phyloP scores from a whole-genome alignment of 2,113 vertebrate species.

The Pavo muticus region DNA sequence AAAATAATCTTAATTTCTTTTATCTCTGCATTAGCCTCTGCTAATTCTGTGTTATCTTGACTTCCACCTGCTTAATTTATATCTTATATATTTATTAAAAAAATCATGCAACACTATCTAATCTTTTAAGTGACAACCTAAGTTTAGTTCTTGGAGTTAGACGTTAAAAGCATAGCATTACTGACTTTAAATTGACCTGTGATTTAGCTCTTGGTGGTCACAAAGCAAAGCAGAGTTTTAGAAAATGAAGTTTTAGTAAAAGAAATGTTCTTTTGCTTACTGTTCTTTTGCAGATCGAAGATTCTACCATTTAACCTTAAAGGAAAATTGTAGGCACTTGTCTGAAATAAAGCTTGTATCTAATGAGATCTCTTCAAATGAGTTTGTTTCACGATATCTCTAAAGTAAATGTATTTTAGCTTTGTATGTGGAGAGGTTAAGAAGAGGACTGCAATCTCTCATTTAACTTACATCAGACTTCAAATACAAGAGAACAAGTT shows the following conservation, averaged over 20 bases:
- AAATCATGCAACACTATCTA: constrained; percentile 23
- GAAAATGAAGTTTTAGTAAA: constrained; percentile 13
- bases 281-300: background rate
- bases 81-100: background rate
- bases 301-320: constrained; percentile 27
- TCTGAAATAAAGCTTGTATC: background rate
- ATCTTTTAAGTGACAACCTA: constrained; percentile 5
- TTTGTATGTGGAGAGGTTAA: constrained; percentile 6
- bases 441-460: background rate
- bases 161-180: background rate
- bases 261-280: background rate
- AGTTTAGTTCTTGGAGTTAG: constrained; percentile 26
- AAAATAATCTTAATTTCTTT: background rate
- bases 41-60: background rate
- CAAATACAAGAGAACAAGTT: background rate
- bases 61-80: background rate
- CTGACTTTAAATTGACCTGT: constrained; percentile 19
- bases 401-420: background rate
- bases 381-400: constrained; percentile 15
- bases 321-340: constrained; percentile 11
- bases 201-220: background rate
- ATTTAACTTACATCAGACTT: background rate
- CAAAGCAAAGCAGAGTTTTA: background rate
- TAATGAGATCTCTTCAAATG: constrained; percentile 26
- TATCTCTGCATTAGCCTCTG: background rate